phyloP scores from a whole-genome alignment of 2,797 vertebrate species.

The Coluber constrictor region DNA sequence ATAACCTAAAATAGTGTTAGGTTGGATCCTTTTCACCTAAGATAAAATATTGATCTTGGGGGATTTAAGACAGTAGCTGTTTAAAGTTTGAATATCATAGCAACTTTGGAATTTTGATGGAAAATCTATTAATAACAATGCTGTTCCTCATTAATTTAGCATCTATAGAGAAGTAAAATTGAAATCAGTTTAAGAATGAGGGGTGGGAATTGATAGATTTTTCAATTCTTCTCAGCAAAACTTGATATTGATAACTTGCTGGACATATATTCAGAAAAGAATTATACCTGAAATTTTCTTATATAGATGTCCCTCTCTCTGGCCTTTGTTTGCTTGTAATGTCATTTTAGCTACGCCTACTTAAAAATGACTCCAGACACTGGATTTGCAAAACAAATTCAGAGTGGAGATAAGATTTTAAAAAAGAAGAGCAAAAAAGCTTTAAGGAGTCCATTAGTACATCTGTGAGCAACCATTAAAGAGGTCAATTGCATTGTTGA shows the following conservation, averaged over 20 bases:
- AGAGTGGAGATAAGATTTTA: not conserved
- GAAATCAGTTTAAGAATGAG: not conserved
- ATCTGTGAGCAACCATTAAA: slow-evolving; percentile 28
- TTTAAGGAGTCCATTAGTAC: slow-evolving; percentile 41
- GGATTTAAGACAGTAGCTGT: not conserved
- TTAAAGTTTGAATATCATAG: not conserved
- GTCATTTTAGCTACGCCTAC: not conserved
- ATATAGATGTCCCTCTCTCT: not conserved
- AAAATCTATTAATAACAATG: not conserved
- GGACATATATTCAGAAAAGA: not conserved
- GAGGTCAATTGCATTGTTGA: slow-evolving; percentile 29
- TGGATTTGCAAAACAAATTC: not conserved
- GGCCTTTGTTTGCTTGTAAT: not conserved
- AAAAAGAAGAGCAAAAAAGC: not conserved
- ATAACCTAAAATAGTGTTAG: not conserved
- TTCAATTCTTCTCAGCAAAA: slow-evolving; percentile 5
- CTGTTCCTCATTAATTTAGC: not conserved
- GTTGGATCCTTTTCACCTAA: not conserved
- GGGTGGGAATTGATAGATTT: not conserved
- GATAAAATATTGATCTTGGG: not conserved
- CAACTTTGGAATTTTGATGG: not conserved
- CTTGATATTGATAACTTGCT: not conserved
- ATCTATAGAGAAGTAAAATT: not conserved
- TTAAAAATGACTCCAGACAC: not conserved
- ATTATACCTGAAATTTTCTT: fast-evolving